Evolutionary conservation across 2,797 vertebrate species (phyloP), one percentile per base, ranked within the genome.

Genomic region (Coregonus sp.): DNA sequence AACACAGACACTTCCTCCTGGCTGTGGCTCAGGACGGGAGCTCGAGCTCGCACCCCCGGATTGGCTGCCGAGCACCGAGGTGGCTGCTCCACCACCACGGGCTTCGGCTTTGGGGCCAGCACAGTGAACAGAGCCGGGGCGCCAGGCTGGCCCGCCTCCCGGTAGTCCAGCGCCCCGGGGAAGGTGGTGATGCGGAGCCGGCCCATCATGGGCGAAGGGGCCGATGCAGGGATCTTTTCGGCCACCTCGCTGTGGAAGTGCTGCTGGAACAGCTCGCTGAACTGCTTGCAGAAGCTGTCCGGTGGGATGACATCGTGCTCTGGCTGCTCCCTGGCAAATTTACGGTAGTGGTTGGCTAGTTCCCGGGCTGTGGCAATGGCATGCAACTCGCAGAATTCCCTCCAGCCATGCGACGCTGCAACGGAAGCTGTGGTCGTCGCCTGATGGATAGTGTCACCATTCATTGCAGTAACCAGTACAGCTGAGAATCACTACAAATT

Each of bases 181-280:
- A 93, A 85, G 31, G 94, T 93, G 3, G 94, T 90, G 78, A 94
- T 88, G 72, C 90, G 88, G 7, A 88, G 88, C n/a, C 91, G 94
- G 82, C 77, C 89, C 4, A 93, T 94, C 86, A 95, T 86, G 56
- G 91, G 79, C 0, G 75, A 74, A 77, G 50, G 40, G 82, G 29
- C 83, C 63, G 0, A 84, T 35, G 74, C 37, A 20, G 86, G 81
- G 80, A 92, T 91, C 73, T 95, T 93, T 75, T 95, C 95, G 88
- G 96, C 95, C 86, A 99, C 94, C 94, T 98, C 97, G 0, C 91
- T 93, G 91, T 95, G 91, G 90, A 99, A 99, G 85, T 98, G 95
- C 85, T 95, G 96, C 93, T 98, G 97, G 91, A 99, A 99, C 81
- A 97, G 93, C 88, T 96, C 92, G 0, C 94, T 94, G 92, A 99